Percentiles rank a stretch among this genome's conserved stretches.
phyloP scores from a whole-genome alignment of 2,113 vertebrate species.

The Phaethon lepturus region DNA sequence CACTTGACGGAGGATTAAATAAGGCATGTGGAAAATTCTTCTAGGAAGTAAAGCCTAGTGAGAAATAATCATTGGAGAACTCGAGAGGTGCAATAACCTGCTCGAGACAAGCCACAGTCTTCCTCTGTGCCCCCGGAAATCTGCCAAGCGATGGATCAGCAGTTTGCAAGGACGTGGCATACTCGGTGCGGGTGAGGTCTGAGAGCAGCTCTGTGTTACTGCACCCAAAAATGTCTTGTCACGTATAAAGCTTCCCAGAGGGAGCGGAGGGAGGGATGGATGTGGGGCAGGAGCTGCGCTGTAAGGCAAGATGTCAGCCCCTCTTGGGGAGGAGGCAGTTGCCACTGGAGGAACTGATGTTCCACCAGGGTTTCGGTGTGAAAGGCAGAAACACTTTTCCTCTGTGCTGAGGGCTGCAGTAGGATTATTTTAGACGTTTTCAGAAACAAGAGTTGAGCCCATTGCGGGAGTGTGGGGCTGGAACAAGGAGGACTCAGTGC shows the following conservation, averaged over 20 bases:
- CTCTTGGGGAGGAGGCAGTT: background rate
- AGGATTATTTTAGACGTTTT: background rate
- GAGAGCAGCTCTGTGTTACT: accelerated
- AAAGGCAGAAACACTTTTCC: background rate
- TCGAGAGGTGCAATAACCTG: background rate
- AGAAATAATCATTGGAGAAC: background rate
- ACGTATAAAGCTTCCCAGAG: accelerated
- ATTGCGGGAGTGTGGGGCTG: background rate
- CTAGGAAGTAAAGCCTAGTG: background rate
- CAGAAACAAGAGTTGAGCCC: background rate
- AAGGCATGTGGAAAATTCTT: background rate
- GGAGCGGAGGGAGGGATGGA: accelerated
- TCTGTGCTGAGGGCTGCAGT: background rate
- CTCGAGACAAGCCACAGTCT: background rate
- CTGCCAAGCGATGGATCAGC: background rate
- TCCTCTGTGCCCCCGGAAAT: background rate
- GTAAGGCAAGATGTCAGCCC: accelerated
- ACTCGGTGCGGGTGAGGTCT: background rate
- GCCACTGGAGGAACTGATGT: background rate
- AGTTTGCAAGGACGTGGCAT: background rate
- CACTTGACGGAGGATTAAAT: background rate
- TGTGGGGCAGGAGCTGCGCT: background rate
- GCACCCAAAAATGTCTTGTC: accelerated
- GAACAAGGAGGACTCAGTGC: accelerated
- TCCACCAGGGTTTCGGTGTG: background rate